phyloP scores from a whole-genome alignment of 2,113 vertebrate species.

The Narcine bancroftii region DNA sequence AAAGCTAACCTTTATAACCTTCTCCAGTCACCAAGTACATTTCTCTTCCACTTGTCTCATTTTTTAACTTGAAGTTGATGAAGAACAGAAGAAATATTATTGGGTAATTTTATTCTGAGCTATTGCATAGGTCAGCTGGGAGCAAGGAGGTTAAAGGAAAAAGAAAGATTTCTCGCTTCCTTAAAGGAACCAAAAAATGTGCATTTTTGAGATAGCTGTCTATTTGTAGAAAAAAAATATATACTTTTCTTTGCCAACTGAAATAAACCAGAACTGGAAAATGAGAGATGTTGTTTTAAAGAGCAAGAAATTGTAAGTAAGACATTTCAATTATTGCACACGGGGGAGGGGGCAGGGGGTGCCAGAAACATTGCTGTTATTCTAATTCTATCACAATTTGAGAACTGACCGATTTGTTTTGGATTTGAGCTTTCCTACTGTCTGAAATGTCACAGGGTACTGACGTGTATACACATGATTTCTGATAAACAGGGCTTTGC shows the following conservation, averaged over 20 bases:
- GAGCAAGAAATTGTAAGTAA: background rate
- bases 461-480: background rate
- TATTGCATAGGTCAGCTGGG: background rate
- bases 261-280: background rate
- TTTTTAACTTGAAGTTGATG: background rate
- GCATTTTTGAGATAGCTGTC: background rate
- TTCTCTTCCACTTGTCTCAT: background rate
- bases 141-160: background rate
- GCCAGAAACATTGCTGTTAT: background rate
- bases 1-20: background rate
- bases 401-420: background rate
- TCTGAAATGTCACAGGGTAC: constrained; percentile 15
- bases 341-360: background rate
- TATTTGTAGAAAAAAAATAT: background rate
- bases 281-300: background rate
- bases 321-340: too few species aligned
- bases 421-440: background rate
- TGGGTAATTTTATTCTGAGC: background rate
- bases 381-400: background rate
- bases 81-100: background rate
- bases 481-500: constrained; percentile 23
- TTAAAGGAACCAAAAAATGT: background rate
- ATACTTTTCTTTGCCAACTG: background rate
- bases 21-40: background rate
- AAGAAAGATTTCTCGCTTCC: background rate